These are phyloP conservation scores for Macrocentrus cingulum DNA, from an alignment of 1,140 invertebrate genomes.

Conservation along the genomic window DNA sequence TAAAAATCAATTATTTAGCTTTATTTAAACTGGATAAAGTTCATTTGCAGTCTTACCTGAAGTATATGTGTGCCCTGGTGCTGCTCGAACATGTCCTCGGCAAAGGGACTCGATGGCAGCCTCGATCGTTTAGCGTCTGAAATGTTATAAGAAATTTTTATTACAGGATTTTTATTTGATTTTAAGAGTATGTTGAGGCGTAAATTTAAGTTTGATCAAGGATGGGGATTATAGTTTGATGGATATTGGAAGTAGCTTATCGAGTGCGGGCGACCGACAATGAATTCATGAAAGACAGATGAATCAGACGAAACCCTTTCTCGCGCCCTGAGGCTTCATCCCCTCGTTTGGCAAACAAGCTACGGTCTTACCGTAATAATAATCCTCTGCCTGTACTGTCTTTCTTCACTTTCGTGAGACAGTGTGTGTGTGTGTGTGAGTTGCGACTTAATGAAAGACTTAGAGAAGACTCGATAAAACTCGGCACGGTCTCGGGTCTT, in stretches of 20 bases:
- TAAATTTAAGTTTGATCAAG: too few species aligned
- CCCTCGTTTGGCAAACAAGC: slow-evolving; percentile 49
- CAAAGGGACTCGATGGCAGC: slow-evolving; percentile 62
- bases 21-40: background rate
- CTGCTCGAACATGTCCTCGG: slow-evolving; percentile 89
- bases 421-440: too few species aligned
- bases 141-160: slow-evolving; percentile 51
- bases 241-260: too few species aligned
- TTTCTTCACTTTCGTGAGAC: background rate
- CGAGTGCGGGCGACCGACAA: background rate
- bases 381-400: slow-evolving; percentile 32
- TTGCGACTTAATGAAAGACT: slow-evolving; percentile 51
- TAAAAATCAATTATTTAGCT: too few species aligned
- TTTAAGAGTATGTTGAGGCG: too few species aligned
- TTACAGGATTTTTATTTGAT: too few species aligned
- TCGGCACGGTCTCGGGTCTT: slow-evolving; percentile 36
- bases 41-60: slow-evolving; percentile 67
- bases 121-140: slow-evolving; percentile 72
- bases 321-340: slow-evolving; percentile 25
- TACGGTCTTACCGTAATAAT: slow-evolving; percentile 45
- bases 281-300: slow-evolving; percentile 28
- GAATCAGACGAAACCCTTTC: slow-evolving; percentile 35
- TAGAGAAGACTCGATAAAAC: slow-evolving; percentile 48
- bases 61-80: slow-evolving; percentile 97
- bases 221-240: too few species aligned